These are phyloP conservation scores for Cochlearius cochlearius DNA, from an alignment of 2,113 vertebrate genomes.

Conservation along the genomic window DNA sequence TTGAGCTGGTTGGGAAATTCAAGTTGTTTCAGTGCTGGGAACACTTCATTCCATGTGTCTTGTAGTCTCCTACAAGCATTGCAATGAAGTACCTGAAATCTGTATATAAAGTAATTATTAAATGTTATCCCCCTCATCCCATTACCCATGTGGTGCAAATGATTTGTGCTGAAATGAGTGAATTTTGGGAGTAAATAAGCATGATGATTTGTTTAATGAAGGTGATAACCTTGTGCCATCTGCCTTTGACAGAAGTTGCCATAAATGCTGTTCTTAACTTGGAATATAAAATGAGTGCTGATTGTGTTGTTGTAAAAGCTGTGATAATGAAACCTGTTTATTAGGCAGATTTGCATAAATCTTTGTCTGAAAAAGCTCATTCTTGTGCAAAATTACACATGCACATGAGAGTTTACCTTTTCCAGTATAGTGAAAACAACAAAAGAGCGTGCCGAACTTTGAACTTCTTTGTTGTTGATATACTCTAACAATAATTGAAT, in stretches of 20 bases:
- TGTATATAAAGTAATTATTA: not conserved
- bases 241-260: not conserved
- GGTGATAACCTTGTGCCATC: not conserved
- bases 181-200: not conserved
- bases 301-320: not conserved
- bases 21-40: not conserved
- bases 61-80: not conserved
- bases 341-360: not conserved
- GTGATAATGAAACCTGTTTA: not conserved
- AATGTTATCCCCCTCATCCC: not conserved
- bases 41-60: not conserved
- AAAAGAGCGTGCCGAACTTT: not conserved
- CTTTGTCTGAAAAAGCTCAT: not conserved
- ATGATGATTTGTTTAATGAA: not conserved
- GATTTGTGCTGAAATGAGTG: not conserved
- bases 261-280: not conserved
- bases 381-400: not conserved
- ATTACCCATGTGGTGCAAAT: not conserved
- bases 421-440: not conserved
- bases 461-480: not conserved
- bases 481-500: not conserved
- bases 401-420: not conserved
- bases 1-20: not conserved
- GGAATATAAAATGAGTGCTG: not conserved
- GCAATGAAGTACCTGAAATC: not conserved